Base-by-base conservation (phyloP, 2,113 vertebrate genomes). In the Machaerirhynchus nigripectus region DNA sequence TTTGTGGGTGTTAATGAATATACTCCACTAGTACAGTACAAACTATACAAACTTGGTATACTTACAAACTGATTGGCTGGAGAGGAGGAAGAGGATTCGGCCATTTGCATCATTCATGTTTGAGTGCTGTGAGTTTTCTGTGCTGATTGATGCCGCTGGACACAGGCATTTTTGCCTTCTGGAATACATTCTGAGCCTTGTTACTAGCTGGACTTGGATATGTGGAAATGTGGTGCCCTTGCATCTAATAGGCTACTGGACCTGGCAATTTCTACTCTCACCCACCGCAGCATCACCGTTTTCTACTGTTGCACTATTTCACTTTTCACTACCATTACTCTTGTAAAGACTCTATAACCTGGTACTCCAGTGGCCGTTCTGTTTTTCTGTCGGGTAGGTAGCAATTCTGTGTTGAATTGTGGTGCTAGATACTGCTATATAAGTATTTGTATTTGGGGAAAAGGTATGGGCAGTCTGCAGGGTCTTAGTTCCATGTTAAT, bases 61-160 rank as follows among this genome's bases (percentile, higher is more conserved):
- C 39, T 68, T 55, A 63, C 4, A 30, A 52, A 60, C 12, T 10
- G 12, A 37, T 13, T 3, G 1, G 26, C 42, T 21, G 37, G 15
- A 61, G 53, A 76, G 26, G 17, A 87, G 15, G 31, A 57, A 35
- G 46, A 65, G 10, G 44, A 52, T 65, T 53, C 0, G 5, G 27
- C 47, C 28, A 3, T n/a, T 73, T 1, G 1, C 39, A 31, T 31
- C 19, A 1, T 49, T 65, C 6, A 9, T 0, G 2, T 31, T 57
- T 30, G 60, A 67, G 27, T 4, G 18, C 60, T 6, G 21, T 6
- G 20, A 28, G 18, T 80, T 67, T 75, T 80, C 42, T 26, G 30
- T 28, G 61, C 33, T 5, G 49, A 56, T 13, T 2, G 0, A 30
- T 3, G 10, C 47, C 0, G 0, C 52, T 27, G 52, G 27, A 35